Evolutionary conservation across 2,797 vertebrate genomes (phyloP).

Genomic region (Aphelocoma californica): DNA sequence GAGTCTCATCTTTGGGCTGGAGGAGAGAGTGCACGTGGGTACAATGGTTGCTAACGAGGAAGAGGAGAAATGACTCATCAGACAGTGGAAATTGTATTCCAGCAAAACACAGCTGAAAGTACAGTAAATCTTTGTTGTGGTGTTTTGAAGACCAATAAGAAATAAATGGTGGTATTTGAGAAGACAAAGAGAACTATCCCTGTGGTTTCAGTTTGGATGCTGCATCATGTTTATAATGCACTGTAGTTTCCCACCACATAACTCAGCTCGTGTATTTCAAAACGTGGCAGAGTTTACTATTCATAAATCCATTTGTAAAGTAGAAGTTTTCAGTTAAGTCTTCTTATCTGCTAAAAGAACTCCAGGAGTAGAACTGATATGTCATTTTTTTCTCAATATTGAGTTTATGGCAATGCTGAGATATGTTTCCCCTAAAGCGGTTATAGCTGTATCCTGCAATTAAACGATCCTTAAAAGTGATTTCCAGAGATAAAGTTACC

Average conservation of each 20-base stretch:
- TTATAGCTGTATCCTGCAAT: background rate
- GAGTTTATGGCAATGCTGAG: background rate
- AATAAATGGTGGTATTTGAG: background rate
- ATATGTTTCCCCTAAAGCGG: background rate
- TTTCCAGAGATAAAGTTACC: background rate
- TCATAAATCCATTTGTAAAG: background rate
- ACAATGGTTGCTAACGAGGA: background rate
- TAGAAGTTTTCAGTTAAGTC: background rate
- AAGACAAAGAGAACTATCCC: background rate
- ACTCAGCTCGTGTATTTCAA: background rate
- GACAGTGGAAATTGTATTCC: background rate
- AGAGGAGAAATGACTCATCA: background rate
- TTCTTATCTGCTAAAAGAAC: background rate
- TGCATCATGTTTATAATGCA: background rate
- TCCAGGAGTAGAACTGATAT: background rate
- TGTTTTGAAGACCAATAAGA: background rate
- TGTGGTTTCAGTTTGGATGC: background rate
- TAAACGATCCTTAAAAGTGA: background rate
- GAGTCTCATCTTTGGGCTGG: background rate
- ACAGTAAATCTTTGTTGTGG: background rate
- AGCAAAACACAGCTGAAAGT: background rate
- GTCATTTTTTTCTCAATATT: background rate
- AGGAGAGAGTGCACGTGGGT: background rate
- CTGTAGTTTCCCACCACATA: background rate
- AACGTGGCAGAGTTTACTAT: background rate